Evolutionary conservation across 2,113 vertebrate genomes (phyloP), one percentile per base, ranked within the genome.

Genomic region (Telmatochromis bifrenatus): DNA sequence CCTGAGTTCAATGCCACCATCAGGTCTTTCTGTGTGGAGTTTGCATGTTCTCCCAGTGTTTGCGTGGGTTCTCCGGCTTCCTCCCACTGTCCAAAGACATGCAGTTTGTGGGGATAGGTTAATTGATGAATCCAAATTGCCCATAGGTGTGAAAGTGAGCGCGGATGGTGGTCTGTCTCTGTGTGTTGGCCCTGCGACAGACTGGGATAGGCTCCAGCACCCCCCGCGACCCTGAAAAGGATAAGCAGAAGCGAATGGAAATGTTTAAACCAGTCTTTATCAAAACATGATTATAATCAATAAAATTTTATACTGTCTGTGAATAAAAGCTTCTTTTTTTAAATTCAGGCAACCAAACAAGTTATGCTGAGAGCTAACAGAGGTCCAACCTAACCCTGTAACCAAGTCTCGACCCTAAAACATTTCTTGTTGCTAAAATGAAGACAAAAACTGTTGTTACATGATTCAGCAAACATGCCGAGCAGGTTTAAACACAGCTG

Each of bases 161-260:
- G 0, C 0, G 1, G 1, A 60, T 33, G 14, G 3, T 33, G 0
- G 5, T 60, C 8, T 33, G 8, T 60, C 28, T 60, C 56, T 60
- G 28, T 33, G 14, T 60, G 56, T 33, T 60, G 5, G 8, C 28
- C 28, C 0, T 60, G 56, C 0, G 8, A 60, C 56, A 60, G 56
- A 60, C 56, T 60, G 15, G 28, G 56, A 33, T 60, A 33, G 56
- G 56, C 56, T 33, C 56, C 56, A 60, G 56, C 56, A 60, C 3
- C 14, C 26, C 8, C 8, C 3, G 3, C 0, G 2, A 17, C 56
- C 28, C 28, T 60, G 56, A 33, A 60, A 33, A 60, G 56, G 56
- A 31, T 31, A 60, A 60, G 28, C 15, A 33, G 56, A 60, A 60
- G 28, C 2, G 28, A 33, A 60, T 60, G 56, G 56, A 60, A 60